Evolutionary conservation across 2,113 vertebrate species (phyloP).

Genomic region (Tupaia chinensis): DNA sequence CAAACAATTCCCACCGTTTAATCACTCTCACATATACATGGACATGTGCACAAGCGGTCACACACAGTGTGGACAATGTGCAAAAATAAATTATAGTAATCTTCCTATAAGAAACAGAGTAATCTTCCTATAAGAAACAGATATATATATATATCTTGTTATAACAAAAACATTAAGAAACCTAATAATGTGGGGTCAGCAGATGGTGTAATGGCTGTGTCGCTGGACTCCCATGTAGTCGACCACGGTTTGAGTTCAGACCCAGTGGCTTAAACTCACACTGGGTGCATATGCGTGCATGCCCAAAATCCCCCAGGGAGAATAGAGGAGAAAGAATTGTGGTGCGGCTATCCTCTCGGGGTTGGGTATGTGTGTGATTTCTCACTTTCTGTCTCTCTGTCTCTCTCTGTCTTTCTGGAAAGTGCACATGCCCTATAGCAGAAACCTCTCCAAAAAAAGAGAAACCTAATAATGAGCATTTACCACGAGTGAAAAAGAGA

Average conservation of each 20-base stretch:
- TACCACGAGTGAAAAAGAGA: neutral
- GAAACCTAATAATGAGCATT: conserved; percentile 17
- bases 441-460: neutral
- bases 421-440: too few species aligned
- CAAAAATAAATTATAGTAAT: conserved; percentile 28
- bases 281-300: too few species aligned
- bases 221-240: too few species aligned
- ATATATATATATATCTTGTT: neutral
- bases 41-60: neutral
- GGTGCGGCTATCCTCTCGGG: too few species aligned
- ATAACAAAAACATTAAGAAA: neutral
- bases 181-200: neutral
- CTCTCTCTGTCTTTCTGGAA: too few species aligned
- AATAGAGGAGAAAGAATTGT: too few species aligned
- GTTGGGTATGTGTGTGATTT: too few species aligned
- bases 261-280: too few species aligned
- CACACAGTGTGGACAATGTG: neutral
- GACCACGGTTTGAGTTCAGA: too few species aligned
- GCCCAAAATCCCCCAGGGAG: too few species aligned
- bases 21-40: neutral
- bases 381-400: too few species aligned
- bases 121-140: neutral
- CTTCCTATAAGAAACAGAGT: neutral
- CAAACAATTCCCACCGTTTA: neutral
- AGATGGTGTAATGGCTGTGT: too few species aligned